Evolutionary conservation across 2,888 invertebrate genomes (phyloP).

Genomic region (Charanyca ferruginea): DNA sequence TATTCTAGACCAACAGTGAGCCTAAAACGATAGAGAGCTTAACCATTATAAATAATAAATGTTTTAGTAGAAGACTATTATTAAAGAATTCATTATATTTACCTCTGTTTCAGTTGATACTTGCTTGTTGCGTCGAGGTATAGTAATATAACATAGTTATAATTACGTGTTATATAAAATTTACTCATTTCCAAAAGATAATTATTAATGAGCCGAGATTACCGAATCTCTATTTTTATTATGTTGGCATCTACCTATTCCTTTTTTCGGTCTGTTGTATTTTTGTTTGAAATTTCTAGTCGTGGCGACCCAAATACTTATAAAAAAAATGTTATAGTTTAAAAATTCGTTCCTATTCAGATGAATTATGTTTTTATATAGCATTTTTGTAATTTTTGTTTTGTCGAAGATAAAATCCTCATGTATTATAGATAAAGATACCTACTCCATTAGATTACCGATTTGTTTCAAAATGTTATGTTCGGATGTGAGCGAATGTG

Average conservation of each 20-base stretch:
- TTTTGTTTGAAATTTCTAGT: constrained; percentile 85
- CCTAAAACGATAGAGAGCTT: constrained; percentile 90
- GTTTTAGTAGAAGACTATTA: constrained; percentile 88
- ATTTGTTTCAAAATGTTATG: constrained; percentile 75
- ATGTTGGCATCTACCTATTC: constrained; percentile 74
- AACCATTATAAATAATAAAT: constrained; percentile 85
- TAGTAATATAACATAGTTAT: constrained; percentile 83
- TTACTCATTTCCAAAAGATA: constrained; percentile 72
- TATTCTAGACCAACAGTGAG: constrained; percentile 83
- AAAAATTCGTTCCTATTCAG: constrained; percentile 83
- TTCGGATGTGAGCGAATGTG: constrained; percentile 85
- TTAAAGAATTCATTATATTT: constrained; percentile 86
- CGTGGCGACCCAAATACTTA: constrained; percentile 86
- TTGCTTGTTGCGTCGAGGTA: constrained; percentile 87
- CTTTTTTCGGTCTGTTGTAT: constrained; percentile 75
- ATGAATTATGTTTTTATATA: constrained; percentile 70
- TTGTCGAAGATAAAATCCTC: constrained; percentile 72
- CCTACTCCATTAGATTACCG: constrained; percentile 77
- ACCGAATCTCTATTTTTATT: constrained; percentile 78
- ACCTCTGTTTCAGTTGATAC: constrained; percentile 88
- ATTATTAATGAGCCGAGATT: constrained; percentile 64
- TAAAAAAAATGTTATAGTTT: constrained; percentile 78
- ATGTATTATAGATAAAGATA: constrained; percentile 77
- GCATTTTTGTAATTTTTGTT: constrained; percentile 72
- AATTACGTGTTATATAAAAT: constrained; percentile 76